phyloP scores from a whole-genome alignment of 2,797 vertebrate species.

The Clamator glandarius region DNA sequence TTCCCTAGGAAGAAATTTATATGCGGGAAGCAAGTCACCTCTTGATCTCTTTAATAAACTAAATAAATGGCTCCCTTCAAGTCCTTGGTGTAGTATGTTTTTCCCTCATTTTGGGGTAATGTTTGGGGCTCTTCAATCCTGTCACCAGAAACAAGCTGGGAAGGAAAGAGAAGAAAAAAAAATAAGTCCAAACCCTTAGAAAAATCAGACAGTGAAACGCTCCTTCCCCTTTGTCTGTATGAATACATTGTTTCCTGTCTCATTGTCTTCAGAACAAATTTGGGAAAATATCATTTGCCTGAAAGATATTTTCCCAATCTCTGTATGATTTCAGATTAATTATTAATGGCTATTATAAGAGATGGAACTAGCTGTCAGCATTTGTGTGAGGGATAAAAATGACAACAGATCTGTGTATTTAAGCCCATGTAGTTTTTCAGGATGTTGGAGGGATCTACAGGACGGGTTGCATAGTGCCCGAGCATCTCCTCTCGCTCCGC shows the following conservation, averaged over 20 bases:
- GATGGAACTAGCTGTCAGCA: neutral
- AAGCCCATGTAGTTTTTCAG: neutral
- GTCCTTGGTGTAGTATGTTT: neutral
- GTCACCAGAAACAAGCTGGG: neutral
- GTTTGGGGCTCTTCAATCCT: neutral
- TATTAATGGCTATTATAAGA: neutral
- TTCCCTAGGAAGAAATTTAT: neutral
- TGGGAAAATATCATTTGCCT: neutral
- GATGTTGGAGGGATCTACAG: neutral
- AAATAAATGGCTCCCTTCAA: neutral
- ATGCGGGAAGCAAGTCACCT: neutral
- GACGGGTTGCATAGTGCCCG: accelerated
- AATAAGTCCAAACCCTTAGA: neutral
- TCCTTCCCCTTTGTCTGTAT: constrained; percentile 5
- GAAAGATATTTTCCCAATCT: neutral
- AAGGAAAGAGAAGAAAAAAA: neutral
- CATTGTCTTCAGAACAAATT: neutral
- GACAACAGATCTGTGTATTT: neutral
- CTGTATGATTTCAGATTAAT: neutral
- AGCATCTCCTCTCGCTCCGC: neutral
- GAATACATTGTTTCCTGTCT: neutral
- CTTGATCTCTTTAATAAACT: constrained; percentile 27
- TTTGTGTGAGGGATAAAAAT: neutral
- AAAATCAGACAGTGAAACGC: constrained; percentile 13
- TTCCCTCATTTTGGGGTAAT: neutral